Evolutionary conservation across 2,797 vertebrate genomes (phyloP), one percentile per base, ranked within the genome.

Genomic region (Arrhamphus sclerolepis): DNA sequence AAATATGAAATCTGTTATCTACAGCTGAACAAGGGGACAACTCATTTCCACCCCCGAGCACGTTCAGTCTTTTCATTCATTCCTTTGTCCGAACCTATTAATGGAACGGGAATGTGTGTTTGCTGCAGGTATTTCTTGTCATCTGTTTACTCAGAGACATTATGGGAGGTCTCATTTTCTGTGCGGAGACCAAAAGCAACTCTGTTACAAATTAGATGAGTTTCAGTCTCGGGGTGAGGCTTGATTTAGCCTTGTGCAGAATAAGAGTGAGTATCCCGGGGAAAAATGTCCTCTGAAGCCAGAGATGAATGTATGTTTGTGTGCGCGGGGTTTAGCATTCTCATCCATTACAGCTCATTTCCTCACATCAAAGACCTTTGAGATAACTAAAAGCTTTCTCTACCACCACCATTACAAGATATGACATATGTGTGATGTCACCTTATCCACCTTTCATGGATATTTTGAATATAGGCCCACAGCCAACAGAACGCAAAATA

Each of bases 301-400:
- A 28, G 19, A 44, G 43, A 63, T 56, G 11, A 16, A 20, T 7
- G 21, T 13, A 6, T 11, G 29, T 53, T 38, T 39, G 14, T 52
- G 16, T 40, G 11, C 53, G 38, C 19, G 26, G 24, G n/a, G 6
- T 17, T 50, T 41, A 20, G 76, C 70, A 75, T 46, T 82, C 73
- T 44, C 46, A 55, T 77, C 84, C 82, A 87, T 87, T 87, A 87
- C 75, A 67, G 70, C 71, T 62, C 80, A 84, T 80, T 85, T 83
- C 74, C 77, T 70, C 65, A 75, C 70, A 87, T 82, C 64, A 82
- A 74, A 81, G 57, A 68, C 69, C 49, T 54, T 31, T 10, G 24
- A 72, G 21, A 38, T 55, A 54, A 61, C 53, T 2, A 1, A 65
- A 6, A 49, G 44, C 48, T 59, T 50, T 62, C 65, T 41, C 55